phyloP scores from a whole-genome alignment of 2,797 vertebrate genomes.

The Mionectes olivaceus region DNA sequence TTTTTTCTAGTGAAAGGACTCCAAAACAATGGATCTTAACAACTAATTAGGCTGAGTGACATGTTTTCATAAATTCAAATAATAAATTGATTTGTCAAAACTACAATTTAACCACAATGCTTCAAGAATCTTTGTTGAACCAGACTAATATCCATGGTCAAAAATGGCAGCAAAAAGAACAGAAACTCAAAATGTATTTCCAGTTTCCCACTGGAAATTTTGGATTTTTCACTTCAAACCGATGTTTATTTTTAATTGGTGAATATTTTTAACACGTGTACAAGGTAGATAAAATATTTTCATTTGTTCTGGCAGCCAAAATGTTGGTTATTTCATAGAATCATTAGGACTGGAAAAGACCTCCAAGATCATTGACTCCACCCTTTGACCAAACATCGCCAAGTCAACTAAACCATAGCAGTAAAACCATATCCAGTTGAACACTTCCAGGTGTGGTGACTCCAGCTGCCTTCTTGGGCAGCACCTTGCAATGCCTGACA shows the following conservation, averaged over 20 bases:
- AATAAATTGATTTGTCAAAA: constrained; percentile 31
- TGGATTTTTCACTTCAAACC: background rate
- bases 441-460: background rate
- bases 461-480: background rate
- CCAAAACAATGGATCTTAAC: constrained; percentile 12
- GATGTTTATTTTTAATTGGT: background rate
- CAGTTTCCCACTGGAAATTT: background rate
- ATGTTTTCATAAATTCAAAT: constrained; percentile 36
- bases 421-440: background rate
- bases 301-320: background rate
- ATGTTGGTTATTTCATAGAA: background rate
- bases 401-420: background rate
- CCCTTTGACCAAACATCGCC: background rate
- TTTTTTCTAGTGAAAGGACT: background rate
- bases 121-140: background rate
- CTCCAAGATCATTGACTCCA: background rate
- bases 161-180: background rate
- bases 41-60: constrained; percentile 19
- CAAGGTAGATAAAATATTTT: background rate
- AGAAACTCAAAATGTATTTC: background rate
- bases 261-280: background rate
- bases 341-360: background rate
- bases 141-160: background rate
- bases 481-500: background rate
- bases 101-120: background rate